Conservation (phyloP, 2,113 vertebrate species). For the Mesoclemmys tuberculata region DNA sequence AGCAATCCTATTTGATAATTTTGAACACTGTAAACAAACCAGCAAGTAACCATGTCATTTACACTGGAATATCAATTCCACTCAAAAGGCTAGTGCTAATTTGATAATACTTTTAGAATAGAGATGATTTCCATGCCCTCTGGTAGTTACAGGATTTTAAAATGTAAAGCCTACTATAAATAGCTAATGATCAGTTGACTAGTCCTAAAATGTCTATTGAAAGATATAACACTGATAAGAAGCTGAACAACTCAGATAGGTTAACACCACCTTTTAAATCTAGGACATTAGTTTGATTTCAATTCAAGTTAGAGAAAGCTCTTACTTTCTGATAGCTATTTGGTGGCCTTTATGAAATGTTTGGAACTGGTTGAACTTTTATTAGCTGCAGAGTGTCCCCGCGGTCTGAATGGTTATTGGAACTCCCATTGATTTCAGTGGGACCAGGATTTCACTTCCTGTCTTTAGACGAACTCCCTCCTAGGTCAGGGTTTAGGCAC, state of each 20-base stretch:
- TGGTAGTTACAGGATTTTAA: not conserved
- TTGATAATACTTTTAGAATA: not conserved
- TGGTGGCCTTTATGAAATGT: not conserved
- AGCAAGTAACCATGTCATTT: not conserved
- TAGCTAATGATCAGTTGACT: not conserved
- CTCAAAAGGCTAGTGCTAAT: not conserved
- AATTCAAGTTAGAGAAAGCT: not conserved
- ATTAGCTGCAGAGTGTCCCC: not conserved
- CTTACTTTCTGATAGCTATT: not conserved
- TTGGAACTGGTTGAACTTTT: not conserved
- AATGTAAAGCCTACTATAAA: not conserved
- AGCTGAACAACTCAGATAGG: not conserved
- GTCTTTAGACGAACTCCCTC: not conserved
- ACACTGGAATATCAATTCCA: not conserved
- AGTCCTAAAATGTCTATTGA: not conserved
- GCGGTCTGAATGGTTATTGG: accelerated
- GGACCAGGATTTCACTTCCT: not conserved
- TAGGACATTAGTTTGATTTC: not conserved
- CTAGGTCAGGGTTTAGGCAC: not conserved
- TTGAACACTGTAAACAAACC: not conserved
- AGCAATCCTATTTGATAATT: not conserved
- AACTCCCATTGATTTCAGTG: not conserved
- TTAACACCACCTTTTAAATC: accelerated
- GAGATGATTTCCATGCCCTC: not conserved
- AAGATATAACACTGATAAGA: not conserved